These are phyloP conservation scores for Cheiracanthium punctorium DNA, from an alignment of 2,888 invertebrate genomes.

Conservation along the genomic window DNA sequence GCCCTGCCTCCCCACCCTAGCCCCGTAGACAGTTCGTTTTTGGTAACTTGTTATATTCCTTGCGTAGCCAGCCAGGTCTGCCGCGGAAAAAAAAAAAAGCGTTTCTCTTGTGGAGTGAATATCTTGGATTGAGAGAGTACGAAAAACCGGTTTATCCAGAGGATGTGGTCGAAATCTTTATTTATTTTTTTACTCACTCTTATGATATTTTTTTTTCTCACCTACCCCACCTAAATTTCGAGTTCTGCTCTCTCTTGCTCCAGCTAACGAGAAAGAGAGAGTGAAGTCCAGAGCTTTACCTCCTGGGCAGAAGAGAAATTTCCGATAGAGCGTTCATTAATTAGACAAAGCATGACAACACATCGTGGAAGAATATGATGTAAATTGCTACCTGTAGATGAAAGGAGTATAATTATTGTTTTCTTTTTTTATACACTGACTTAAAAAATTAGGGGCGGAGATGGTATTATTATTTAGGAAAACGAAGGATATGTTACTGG, in stretches of 20 bases:
- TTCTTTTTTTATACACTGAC: no score
- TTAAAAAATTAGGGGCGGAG: no score
- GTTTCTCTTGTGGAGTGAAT: neutral
- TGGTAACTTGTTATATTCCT: slow-evolving; percentile 5
- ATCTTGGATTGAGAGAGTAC: neutral
- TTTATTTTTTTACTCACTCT: no score
- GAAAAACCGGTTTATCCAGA: neutral
- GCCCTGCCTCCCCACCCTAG: neutral
- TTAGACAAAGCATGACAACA: neutral
- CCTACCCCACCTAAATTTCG: neutral
- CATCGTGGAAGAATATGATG: neutral
- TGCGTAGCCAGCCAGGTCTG: neutral
- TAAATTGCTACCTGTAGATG: neutral
- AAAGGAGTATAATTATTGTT: neutral
- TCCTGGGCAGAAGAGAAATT: neutral
- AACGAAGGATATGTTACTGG: no score
- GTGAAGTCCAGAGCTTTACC: neutral
- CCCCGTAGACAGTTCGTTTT: neutral
- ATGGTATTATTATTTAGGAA: no score
- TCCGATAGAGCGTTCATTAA: neutral
- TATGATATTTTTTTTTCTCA: neutral
- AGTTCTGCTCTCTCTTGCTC: neutral
- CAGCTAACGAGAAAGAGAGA: neutral
- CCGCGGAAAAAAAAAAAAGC: no score
- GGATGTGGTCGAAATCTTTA: neutral